Evolutionary conservation across 2,888 invertebrate species (phyloP), one percentile per base, ranked within the genome.

Genomic region (Adineta ricciae): DNA sequence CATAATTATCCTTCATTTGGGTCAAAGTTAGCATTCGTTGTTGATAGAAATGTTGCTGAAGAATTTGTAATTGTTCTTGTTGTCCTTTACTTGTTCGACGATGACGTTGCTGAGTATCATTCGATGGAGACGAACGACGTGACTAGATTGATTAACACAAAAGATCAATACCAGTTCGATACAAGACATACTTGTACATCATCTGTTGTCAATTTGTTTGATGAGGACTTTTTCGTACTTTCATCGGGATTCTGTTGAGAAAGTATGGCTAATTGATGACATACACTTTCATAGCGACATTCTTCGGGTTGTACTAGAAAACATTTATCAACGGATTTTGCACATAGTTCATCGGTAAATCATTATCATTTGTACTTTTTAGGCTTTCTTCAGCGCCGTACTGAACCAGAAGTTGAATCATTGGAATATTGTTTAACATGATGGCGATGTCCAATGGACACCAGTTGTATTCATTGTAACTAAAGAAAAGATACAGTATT

Each of bases 381-480:
- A n/a, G 2, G 41, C 78, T 78, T 78, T 78, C 78, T 21, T 38
- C 78, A 4, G 38, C 78, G n/a, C 41, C 78, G 41, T 78, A 78
- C 41, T 78, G 41, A 0, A 78, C n/a, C 9, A 78, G 41, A 24
- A 78, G 41, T 41, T n/a, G 24, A 78, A 78, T 78, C 78, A 78
- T 78, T 1, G 78, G 41, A 24, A 41, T 78, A 41, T 78, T 78
- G n/a, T 78, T 78, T n/a, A 78, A 41, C 78, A 78, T 78, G 11
- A 78, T 78, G 8, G 78, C 78, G 14, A 78, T 38, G 41, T 78
- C 78, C 19, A 78, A 78, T 78, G 78, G 78, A 78, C 78, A 78
- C 78, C 78, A 78, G 41, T 78, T 41, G n/a, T 41, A 78, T 78
- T 78, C 78, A 41, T 78, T 78, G 11, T 41, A 78, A 8, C 78